Evolutionary conservation across 2,797 vertebrate species (phyloP).

Genomic region (Triplophysa bombifrons): DNA sequence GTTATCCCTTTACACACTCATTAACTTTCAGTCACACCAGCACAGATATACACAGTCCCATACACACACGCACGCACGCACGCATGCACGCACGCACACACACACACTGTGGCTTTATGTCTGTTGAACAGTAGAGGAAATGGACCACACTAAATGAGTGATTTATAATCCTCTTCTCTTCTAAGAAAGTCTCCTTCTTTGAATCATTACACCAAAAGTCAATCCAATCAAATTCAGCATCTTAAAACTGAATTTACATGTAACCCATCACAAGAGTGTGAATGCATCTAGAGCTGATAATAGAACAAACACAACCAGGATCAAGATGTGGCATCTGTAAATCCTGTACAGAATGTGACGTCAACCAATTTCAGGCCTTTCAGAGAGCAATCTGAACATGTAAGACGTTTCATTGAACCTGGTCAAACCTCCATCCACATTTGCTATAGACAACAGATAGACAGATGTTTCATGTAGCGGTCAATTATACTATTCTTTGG

Average conservation of each 20-base stretch:
- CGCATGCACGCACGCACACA: background rate
- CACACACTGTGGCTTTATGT: background rate
- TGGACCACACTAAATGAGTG: slow-evolving; percentile 9
- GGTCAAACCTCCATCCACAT: background rate
- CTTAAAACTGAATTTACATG: background rate
- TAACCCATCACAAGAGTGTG: slow-evolving; percentile 9
- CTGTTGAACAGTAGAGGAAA: slow-evolving; percentile 11
- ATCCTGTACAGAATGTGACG: background rate
- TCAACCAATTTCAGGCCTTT: background rate
- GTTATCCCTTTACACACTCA: slow-evolving; percentile 50
- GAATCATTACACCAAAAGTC: slow-evolving; percentile 10
- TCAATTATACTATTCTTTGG: background rate
- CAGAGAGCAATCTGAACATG: too few species aligned
- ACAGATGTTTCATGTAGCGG: background rate
- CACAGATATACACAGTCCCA: background rate
- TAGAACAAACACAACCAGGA: background rate
- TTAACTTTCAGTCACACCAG: slow-evolving; percentile 36
- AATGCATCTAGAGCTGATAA: slow-evolving; percentile 8
- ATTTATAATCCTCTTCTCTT: slow-evolving; percentile 32
- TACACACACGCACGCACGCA: background rate
- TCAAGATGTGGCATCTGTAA: background rate
- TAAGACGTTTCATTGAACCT: background rate
- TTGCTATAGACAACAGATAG: background rate
- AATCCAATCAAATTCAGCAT: slow-evolving; percentile 5
- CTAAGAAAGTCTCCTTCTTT: background rate